Evolutionary conservation across 2,113 vertebrate genomes (phyloP), one percentile per base, ranked within the genome.

Genomic region (Sceloporus tristichus): DNA sequence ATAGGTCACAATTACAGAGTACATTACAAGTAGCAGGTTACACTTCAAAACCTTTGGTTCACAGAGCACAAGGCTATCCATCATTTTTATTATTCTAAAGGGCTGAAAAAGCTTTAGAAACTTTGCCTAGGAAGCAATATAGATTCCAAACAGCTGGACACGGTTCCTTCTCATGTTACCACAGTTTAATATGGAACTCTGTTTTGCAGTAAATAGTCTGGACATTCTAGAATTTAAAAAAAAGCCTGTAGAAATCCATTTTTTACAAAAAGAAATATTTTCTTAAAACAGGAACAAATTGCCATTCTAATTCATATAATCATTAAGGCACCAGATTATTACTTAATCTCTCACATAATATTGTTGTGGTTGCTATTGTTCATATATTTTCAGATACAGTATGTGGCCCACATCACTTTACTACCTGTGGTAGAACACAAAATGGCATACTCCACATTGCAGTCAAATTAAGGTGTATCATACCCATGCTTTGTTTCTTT

Each of bases 41-140:
- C 94, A 95, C 95, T 96, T 96, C 94, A 95, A 96, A 96, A 94
- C 92, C 92, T 91, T 96, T 95, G 94, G 92, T 95, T 95, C 95
- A 94, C 90, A 92, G 92, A 93, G 92, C 92, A 94, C 85, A 89
- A 93, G 95, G 87, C 90, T 88, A 94, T 95, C 92, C 94, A 94
- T 96, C 95, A 95, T 93, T 95, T 95, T 96, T 96, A 95, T 95
- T 95, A 95, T 95, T 94, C 92, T 93, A 93, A 94, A 91, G 90
- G 89, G 91, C 94, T 94, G 92, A 93, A 94, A 94, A 82, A 85
- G 87, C 93, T 94, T 88, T 95, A 95, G 93, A 96, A 94, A 95
- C 92, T 90, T 91, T 92, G 91, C 94, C 93, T 95, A 94, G 91
- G 94, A 95, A 96, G 91, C 93, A 65, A 90, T 94, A 94, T 94